Conservation (phyloP, 1,140 invertebrate species). For the Aporrectodea caliginosa region DNA sequence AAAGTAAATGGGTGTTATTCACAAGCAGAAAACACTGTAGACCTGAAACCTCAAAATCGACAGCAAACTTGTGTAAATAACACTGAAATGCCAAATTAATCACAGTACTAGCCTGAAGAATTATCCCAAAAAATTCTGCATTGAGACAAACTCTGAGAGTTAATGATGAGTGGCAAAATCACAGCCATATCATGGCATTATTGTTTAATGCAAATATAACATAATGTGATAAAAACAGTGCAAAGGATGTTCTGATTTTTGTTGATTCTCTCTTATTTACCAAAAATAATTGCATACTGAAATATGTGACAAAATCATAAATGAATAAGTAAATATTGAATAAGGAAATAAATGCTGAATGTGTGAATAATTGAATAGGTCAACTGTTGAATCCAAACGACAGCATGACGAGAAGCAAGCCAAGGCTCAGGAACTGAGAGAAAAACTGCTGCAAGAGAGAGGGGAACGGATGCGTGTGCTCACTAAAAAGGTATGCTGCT, state of each 20-base stretch:
- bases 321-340: background rate
- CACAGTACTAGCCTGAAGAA: too few species aligned
- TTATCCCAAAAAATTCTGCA: too few species aligned
- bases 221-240: background rate
- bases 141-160: too few species aligned
- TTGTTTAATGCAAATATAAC: too few species aligned
- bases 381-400: conserved; percentile 57
- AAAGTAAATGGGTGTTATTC: too few species aligned
- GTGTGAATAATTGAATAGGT: conserved; percentile 51
- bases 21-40: too few species aligned
- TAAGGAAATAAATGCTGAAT: background rate
- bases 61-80: too few species aligned
- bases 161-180: too few species aligned
- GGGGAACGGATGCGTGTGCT: conserved; percentile 78
- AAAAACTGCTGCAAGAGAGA: conserved; percentile 76
- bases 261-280: conserved; percentile 38
- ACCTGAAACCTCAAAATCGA: too few species aligned
- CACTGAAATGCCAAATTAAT: too few species aligned
- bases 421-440: conserved; percentile 65
- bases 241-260: too few species aligned
- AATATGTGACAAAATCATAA: background rate
- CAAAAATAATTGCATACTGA: background rate
- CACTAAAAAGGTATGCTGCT: conserved; percentile 74
- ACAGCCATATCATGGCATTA: too few species aligned
- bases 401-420: conserved; percentile 72